A percentile compares a stretch with the other conserved stretches of the same genome.
Conservation (phyloP, 2,113 vertebrate genomes). For the Mormyrus iriodes region DNA sequence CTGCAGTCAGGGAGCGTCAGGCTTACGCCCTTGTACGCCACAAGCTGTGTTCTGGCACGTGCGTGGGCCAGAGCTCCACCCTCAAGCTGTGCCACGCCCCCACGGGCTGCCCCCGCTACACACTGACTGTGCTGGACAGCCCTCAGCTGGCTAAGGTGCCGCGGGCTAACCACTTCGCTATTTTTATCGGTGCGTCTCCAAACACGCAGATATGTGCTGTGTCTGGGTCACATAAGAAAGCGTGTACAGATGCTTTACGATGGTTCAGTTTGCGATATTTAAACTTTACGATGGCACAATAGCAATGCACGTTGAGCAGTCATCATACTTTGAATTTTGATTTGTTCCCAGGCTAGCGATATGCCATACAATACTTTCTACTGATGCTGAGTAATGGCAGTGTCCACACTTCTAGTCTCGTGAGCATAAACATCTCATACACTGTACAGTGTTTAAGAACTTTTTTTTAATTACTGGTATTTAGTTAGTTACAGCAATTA, state of each 20-base stretch:
- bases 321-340: neutral
- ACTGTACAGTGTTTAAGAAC: neutral
- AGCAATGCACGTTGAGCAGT: neutral
- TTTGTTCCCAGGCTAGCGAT: neutral
- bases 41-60: conserved; percentile 68
- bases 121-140: conserved; percentile 79
- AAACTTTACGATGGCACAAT: neutral
- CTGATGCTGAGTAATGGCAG: neutral
- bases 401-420: neutral
- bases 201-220: neutral
- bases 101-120: conserved; percentile 76
- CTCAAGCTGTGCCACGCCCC: conserved; percentile 75
- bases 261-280: neutral
- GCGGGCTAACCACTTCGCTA: conserved; percentile 77
- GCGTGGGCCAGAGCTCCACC: conserved; percentile 47
- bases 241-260: neutral
- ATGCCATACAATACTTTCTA: neutral
- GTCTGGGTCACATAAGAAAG: neutral
- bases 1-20: conserved; percentile 76
- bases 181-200: conserved; percentile 85
- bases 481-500: neutral
- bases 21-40: conserved; percentile 77
- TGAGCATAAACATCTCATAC: neutral
- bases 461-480: neutral
- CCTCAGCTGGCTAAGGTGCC: conserved; percentile 66